Evolutionary conservation across 2,113 vertebrate species (phyloP), one percentile per base, ranked within the genome.

Genomic region (Promerops cafer): DNA sequence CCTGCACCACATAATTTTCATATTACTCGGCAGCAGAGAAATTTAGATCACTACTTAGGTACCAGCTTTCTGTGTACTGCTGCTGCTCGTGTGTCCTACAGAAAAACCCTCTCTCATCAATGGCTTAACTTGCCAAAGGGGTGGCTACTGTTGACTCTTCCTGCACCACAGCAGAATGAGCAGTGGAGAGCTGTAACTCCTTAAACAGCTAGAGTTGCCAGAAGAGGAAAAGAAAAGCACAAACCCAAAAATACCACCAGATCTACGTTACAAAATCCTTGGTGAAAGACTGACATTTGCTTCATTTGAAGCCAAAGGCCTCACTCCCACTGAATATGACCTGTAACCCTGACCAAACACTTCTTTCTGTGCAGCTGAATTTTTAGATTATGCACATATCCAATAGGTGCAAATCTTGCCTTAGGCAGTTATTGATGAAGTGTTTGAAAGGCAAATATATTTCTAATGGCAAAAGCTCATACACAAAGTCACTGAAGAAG

Each of bases 111-210:
- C 19, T 61, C 75, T 69, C 47, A 10, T 18, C 31, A 24, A 12
- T 15, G 23, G 1, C 2, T 1, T 45, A 65, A 61, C 16, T 11
- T 45, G 28, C 20, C 39, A 45, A 49, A 72, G 10, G 4, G 1
- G 2, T 22, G 7, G 6, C 28, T 5, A 18, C 6, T 52, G 11
- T 42, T 68, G 65, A 10, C 3, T 75, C 13, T 82, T 85, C 14
- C 65, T 66, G 31, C 50, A 57, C 7, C 11, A 19, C n/a, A 56
- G 19, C 12, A 50, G 22, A 87, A 35, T 11, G 18, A 82, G 42
- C 42, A 85, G 22, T 3, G 8, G 42, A 35, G 47, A 92, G 17
- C 26, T 77, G 24, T 57, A 77, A 44, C 14, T 65, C 31, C 42
- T 87, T 49, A 56, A 66, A 89, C 5, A 80, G 6, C n/a, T 69